A percentile compares a stretch with the other conserved stretches of the same genome.
These are phyloP conservation scores for Oryzias melastigma DNA, from an alignment of 2,113 vertebrate genomes.

Conservation along the genomic window DNA sequence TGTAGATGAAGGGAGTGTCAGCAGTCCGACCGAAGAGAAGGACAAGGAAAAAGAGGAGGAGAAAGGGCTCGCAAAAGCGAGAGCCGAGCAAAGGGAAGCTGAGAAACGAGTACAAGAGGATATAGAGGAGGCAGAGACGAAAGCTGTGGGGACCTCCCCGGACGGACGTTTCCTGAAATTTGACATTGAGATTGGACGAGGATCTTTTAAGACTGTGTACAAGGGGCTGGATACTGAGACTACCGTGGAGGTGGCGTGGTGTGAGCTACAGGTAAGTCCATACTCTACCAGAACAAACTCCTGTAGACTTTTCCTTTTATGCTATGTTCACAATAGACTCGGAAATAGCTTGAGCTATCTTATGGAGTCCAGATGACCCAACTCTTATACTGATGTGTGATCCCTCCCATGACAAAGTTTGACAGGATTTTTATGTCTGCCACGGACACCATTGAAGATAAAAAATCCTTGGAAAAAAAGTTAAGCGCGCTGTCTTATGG, in stretches of 20 bases:
- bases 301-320: background rate
- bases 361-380: too few species aligned
- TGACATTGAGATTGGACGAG: conserved; percentile 96
- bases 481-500: too few species aligned
- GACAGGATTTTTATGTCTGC: too few species aligned
- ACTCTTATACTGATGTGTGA: too few species aligned
- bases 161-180: conserved; percentile 97
- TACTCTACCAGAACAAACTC: too few species aligned
- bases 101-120: conserved; percentile 86
- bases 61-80: conserved; percentile 69
- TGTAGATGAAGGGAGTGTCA: conserved; percentile 35
- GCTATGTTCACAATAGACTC: background rate
- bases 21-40: conserved; percentile 39
- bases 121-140: conserved; percentile 94
- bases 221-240: conserved; percentile 98
- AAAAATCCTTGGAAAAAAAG: too few species aligned
- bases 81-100: conserved; percentile 75
- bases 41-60: conserved; percentile 63
- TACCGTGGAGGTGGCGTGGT: conserved; percentile 98
- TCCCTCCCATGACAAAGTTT: too few species aligned
- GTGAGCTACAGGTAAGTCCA: conserved; percentile 91
- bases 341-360: too few species aligned
- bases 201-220: conserved; percentile 98
- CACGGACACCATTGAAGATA: too few species aligned
- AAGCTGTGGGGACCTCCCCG: conserved; percentile 93